These are phyloP conservation scores for Pyrgus malvae DNA, from an alignment of 2,888 invertebrate species.

Conservation along the genomic window DNA sequence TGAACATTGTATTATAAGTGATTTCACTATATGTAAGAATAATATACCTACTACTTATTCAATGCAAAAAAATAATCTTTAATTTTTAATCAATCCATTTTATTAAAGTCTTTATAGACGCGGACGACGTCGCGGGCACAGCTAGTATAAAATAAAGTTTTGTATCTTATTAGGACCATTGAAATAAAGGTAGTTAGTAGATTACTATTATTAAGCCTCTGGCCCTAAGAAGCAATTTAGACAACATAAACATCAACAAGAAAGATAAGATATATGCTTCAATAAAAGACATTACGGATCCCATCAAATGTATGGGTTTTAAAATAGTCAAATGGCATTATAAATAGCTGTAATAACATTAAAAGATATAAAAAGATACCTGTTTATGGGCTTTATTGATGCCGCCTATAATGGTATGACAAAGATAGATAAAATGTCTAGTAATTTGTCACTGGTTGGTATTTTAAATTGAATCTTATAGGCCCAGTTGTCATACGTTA, in stretches of 20 bases:
- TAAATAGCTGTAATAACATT: slow-evolving; percentile 12
- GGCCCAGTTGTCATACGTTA: no score
- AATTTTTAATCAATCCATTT: no score
- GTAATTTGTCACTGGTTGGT: neutral
- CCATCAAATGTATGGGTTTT: slow-evolving; percentile 5
- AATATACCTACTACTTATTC: no score
- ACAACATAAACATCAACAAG: slow-evolving; percentile 11
- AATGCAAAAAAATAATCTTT: no score
- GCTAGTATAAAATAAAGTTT: no score
- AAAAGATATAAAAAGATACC: neutral
- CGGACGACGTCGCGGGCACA: no score
- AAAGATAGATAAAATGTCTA: neutral
- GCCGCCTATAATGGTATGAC: neutral
- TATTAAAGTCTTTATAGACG: no score
- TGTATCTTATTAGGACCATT: neutral
- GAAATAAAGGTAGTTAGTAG: neutral
- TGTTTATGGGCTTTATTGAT: slow-evolving; percentile 9
- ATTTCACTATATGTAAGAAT: no score
- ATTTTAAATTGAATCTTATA: neutral
- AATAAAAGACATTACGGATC: neutral
- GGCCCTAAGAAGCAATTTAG: slow-evolving; percentile 2
- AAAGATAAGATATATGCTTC: neutral
- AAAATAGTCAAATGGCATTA: slow-evolving; percentile 1
- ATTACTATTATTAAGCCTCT: neutral
- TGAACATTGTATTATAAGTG: no score